Percentiles rank a stretch among this genome's conserved stretches.
phyloP scores from a whole-genome alignment of 1,140 invertebrate species.

The Alviniconcha marisindica region DNA sequence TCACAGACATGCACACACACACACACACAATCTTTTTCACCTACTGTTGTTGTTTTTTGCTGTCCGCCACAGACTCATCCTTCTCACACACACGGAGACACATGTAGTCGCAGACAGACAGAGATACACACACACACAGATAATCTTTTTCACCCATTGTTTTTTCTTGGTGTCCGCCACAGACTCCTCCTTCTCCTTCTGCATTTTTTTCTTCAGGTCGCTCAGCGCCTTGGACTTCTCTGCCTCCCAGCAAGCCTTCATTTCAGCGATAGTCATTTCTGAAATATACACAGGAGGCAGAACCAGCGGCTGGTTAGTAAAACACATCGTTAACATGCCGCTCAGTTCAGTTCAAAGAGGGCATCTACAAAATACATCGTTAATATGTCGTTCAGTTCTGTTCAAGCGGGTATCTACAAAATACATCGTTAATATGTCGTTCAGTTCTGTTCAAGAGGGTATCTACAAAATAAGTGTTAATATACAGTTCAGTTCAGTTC shows the following conservation, averaged over 20 bases:
- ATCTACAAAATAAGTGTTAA: too few relatives aligned
- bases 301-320: too few relatives aligned
- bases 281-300: slow-evolving; percentile 60
- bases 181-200: slow-evolving; percentile 81
- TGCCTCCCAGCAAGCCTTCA: slow-evolving; percentile 81
- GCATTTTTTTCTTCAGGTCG: slow-evolving; percentile 80
- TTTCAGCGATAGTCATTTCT: slow-evolving; percentile 80
- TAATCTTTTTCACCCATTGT: slow-evolving; percentile 81
- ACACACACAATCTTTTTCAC: too few relatives aligned
- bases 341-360: not conserved
- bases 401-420: too few relatives aligned
- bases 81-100: not conserved
- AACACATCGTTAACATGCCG: too few relatives aligned
- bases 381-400: too few relatives aligned
- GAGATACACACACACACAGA: not conserved
- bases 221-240: slow-evolving; percentile 81
- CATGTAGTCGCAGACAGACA: not conserved
- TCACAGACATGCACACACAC: not conserved
- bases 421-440: too few relatives aligned
- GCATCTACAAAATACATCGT: not conserved
- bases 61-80: not conserved
- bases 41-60: too few relatives aligned
- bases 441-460: too few relatives aligned
- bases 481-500: too few relatives aligned
- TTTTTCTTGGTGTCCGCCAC: slow-evolving; percentile 87